Percentiles rank a stretch among this genome's conserved stretches.
Conservation (phyloP, 2,888 invertebrate genomes). For the Hyles lineata region DNA sequence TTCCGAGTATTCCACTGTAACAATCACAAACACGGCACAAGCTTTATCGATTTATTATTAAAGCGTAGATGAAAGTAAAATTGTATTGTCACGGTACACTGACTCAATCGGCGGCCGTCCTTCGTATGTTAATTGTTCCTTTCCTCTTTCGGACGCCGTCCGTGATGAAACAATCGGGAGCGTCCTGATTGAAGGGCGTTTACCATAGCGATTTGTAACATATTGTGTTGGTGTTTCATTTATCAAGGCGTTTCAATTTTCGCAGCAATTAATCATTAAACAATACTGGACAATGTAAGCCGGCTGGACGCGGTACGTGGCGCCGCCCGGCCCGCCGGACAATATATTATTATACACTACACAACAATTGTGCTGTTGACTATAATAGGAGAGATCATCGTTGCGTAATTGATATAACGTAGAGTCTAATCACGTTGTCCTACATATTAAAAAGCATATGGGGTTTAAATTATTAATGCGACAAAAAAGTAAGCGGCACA, state of each 20-base stretch:
- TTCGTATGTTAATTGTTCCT: slow-evolving; percentile 41
- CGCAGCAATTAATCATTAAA: slow-evolving; percentile 66
- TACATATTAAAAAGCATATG: too few relatives aligned
- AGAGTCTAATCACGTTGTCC: too few relatives aligned
- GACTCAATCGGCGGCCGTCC: background rate
- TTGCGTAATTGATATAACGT: background rate
- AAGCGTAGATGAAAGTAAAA: background rate
- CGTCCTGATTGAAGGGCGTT: slow-evolving; percentile 52
- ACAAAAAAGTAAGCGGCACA: too few relatives aligned
- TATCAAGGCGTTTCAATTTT: slow-evolving; percentile 70
- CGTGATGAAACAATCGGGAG: slow-evolving; percentile 52
- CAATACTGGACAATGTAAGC: slow-evolving; percentile 48
- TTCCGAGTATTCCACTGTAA: background rate
- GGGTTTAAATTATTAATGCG: too few relatives aligned
- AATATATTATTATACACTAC: slow-evolving; percentile 14
- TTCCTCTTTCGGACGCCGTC: slow-evolving; percentile 42
- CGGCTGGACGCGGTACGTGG: slow-evolving; percentile 29
- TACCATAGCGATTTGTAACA: slow-evolving; percentile 61
- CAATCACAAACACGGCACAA: background rate
- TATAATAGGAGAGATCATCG: background rate
- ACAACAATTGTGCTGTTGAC: slow-evolving; percentile 5
- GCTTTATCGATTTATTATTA: background rate
- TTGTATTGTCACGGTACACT: background rate
- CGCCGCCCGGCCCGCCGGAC: background rate
- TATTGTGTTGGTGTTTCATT: slow-evolving; percentile 70